Percentiles rank a stretch among this genome's conserved stretches.
These are phyloP conservation scores for Sphenodon punctatus DNA, from an alignment of 2,797 vertebrate species.

Conservation along the genomic window DNA sequence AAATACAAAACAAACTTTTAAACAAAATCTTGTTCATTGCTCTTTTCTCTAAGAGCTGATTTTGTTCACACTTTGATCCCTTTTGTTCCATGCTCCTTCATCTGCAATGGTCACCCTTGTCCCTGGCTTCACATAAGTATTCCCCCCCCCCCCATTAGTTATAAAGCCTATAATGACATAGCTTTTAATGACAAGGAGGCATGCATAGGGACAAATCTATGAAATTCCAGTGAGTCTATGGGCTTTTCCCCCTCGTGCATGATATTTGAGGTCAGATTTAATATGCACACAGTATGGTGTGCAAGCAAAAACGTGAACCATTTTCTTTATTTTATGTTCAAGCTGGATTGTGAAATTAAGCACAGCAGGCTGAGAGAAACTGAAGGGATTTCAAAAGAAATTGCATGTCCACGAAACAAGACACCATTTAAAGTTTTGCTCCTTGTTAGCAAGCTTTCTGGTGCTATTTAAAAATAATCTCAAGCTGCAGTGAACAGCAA, in stretches of 20 bases:
- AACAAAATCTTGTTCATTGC: neutral
- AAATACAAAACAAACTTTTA: too few species aligned
- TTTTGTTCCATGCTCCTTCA: neutral
- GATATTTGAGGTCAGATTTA: neutral
- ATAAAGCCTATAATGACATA: neutral
- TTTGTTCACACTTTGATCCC: neutral
- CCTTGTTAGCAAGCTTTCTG: neutral
- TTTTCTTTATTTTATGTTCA: constrained; percentile 1
- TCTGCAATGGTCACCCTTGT: neutral
- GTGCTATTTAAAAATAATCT: neutral
- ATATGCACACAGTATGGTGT: neutral
- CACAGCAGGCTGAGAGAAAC: neutral
- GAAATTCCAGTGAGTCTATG: neutral
- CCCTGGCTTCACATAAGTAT: neutral
- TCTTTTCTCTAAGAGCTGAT: neutral
- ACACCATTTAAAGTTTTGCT: neutral
- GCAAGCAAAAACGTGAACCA: neutral
- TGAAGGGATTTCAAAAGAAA: neutral
- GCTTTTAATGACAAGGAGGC: neutral
- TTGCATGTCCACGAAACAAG: neutral
- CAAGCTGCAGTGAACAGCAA: neutral
- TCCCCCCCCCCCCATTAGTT: neutral
- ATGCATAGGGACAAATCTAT: neutral
- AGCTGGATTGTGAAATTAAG: constrained; percentile 18
- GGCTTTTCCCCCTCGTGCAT: neutral